Percentiles rank a stretch among this genome's conserved stretches.
phyloP scores from a whole-genome alignment of 2,888 invertebrate genomes.

The Automeris io region DNA sequence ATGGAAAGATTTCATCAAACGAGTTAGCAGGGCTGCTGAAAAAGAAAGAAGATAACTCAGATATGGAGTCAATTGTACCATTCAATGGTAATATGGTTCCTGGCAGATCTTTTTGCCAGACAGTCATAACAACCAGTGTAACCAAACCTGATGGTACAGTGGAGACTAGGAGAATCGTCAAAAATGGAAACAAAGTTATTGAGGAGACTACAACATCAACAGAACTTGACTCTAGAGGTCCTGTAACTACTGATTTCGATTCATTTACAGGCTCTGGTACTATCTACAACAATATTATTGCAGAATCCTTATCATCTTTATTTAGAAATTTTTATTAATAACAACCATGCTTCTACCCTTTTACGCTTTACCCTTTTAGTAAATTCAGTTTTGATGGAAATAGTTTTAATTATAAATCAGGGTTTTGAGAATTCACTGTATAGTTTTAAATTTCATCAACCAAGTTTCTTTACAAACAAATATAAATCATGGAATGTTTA shows the following conservation, averaged over 20 bases:
- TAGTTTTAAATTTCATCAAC: too few relatives aligned
- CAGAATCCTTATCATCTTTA: slow-evolving; percentile 49
- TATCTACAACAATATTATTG: slow-evolving; percentile 35
- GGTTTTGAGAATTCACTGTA: too few relatives aligned
- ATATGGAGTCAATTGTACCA: slow-evolving; percentile 21
- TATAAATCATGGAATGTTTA: too few relatives aligned
- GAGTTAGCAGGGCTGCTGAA: slow-evolving; percentile 61
- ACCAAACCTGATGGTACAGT: slow-evolving; percentile 60
- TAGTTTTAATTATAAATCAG: too few relatives aligned
- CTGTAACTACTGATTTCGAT: slow-evolving; percentile 27
- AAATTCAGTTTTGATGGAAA: too few relatives aligned
- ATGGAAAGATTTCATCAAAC: slow-evolving; percentile 61
- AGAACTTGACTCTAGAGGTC: slow-evolving; percentile 26
- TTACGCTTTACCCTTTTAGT: too few relatives aligned
- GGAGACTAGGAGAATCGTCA: slow-evolving; percentile 59
- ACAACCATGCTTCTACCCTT: too few relatives aligned
- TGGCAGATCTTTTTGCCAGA: slow-evolving; percentile 55
- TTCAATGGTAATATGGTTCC: slow-evolving; percentile 50
- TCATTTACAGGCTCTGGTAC: slow-evolving; percentile 33
- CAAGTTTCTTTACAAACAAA: too few relatives aligned
- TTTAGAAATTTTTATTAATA: slow-evolving; percentile 57
- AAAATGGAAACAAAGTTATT: slow-evolving; percentile 57
- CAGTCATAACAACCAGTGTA: slow-evolving; percentile 62
- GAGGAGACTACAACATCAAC: slow-evolving; percentile 52
- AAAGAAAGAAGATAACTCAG: slow-evolving; percentile 36